Base-by-base conservation (phyloP, 92 coral and sea anemone genomes). In the Desmophyllum pertusum region DNA sequence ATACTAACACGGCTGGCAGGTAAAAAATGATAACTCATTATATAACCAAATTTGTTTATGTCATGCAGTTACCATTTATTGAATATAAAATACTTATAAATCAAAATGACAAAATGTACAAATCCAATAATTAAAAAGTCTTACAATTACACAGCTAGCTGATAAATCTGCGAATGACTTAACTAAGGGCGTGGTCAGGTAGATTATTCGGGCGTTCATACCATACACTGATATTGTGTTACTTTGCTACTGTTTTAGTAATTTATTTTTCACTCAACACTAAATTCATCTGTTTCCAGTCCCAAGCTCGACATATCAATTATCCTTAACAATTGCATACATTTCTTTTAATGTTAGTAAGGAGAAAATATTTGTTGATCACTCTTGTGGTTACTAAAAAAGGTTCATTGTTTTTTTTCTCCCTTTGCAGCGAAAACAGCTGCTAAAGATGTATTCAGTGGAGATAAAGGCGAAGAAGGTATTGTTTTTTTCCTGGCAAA, bases 371-470 rank as follows among this genome's bases (percentile, higher is more conserved):
- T 5, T 1, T 18, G 57, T 17, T 9, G 18, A 53, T 11, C 18
- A 6, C 15, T 46, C 62, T 23, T 1, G n/a, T n/a, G 5, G 30
- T 23, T 19, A 31, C 40, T 31, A 31, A 30, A 50, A 5, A 13
- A 64, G 18, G 4, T 5, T 31, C 5, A 36, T 8, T 2, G 13
- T 37, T 9, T 37, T 37, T 41, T 3, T 79, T 63, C 31, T 38
- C 27, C 29, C 1, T 70, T 88, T 67, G 33, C 88, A 93, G 97
- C 89, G 36, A 93, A 91, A 72, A 87, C 94, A 23, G 87, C 97
- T n/a, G 94, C 97, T 55, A 93, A 91, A 81, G 97, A 93, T 88
- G 97, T 93, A 30, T 93, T 93, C 65, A 66, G 79, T n/a, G 85
- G 90, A 1, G 89, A 86, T 18, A 85, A 81, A 27, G 87, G 78